These are phyloP conservation scores for Zygaena filipendulae DNA, from an alignment of 2,888 invertebrate genomes.

Conservation along the genomic window DNA sequence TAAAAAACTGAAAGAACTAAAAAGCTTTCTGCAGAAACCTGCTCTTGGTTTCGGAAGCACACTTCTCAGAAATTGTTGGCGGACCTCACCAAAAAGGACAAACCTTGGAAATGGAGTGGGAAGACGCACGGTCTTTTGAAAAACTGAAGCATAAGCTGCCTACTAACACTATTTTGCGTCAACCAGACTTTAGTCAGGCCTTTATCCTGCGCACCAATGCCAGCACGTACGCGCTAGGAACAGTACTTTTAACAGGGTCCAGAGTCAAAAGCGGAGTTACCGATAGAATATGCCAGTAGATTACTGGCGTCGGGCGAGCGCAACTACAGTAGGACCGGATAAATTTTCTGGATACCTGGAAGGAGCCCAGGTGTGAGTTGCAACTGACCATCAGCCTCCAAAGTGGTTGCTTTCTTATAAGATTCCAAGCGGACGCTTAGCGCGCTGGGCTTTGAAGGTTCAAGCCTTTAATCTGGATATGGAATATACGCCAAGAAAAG, in stretches of 20 bases:
- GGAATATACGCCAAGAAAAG: slow-evolving; percentile 27
- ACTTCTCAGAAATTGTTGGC: slow-evolving; percentile 21
- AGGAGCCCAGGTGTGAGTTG: slow-evolving; percentile 28
- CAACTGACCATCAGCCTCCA: slow-evolving; percentile 43
- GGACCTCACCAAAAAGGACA: slow-evolving; percentile 20
- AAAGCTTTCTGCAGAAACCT: slow-evolving; percentile 20
- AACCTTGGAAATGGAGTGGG: slow-evolving; percentile 21
- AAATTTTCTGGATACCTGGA: slow-evolving; percentile 24
- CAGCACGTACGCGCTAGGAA: slow-evolving; percentile 22
- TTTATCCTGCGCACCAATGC: slow-evolving; percentile 25
- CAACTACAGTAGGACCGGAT: slow-evolving; percentile 34
- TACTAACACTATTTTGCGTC: slow-evolving; percentile 18
- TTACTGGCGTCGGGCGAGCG: slow-evolving; percentile 22
- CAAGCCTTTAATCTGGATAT: slow-evolving; percentile 29
- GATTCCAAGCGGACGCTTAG: slow-evolving; percentile 34
- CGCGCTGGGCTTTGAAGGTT: slow-evolving; percentile 35
- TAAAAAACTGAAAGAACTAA: slow-evolving; percentile 12
- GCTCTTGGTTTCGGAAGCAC: slow-evolving; percentile 25
- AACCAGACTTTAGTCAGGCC: slow-evolving; percentile 19
- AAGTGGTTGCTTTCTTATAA: slow-evolving; percentile 37
- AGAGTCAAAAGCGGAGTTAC: slow-evolving; percentile 15
- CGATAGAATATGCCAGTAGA: slow-evolving; percentile 20
- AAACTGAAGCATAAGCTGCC: slow-evolving; percentile 15
- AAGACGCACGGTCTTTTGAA: slow-evolving; percentile 10
- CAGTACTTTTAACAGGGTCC: too few relatives aligned